Base-by-base conservation (phyloP, 2,113 vertebrate genomes). In the Lagopus muta region DNA sequence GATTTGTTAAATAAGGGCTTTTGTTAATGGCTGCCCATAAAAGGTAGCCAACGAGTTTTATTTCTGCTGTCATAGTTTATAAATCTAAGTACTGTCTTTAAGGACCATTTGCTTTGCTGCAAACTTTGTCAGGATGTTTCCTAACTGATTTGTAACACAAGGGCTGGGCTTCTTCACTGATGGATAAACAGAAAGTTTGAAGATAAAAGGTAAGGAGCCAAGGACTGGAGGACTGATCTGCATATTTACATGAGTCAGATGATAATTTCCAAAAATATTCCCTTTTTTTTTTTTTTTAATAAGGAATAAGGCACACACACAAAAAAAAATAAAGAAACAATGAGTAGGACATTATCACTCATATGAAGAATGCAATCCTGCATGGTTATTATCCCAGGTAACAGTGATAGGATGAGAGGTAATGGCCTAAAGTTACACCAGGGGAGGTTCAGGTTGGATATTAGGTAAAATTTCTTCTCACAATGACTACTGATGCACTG, bases 111-210 rank as follows among this genome's bases (percentile, higher is more conserved):
- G 38, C 48, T 74, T 75, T 58, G 48, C 84, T 1, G 2, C 45
- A 80, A 78, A 40, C 86, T 95, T 97, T 83, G 95, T 94, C 96
- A 96, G 93, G 96, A 94, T 96, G 88, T 93, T 94, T 97, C 94
- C 93, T 91, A 96, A 94, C 43, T 95, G 92, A 87, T 95, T 96
- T 94, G 93, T 96, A 94, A 95, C 95, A 89, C 54, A 70, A 71
- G 25, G 58, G 58, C 57, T 93, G 71, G 86, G 78, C 73, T 82
- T 80, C 52, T 90, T 86, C 1, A 3, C 58, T 79, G 77, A 79
- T 16, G 42, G 70, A 69, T 84, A 86, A 95, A 82, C 17, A 90
- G 81, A 86, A 90, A 90, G 18, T 19, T 18, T 24, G 52, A 75
- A 84, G 84, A 92, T 42, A 50, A 84, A 12, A 90, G 32, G 57